Base-by-base conservation (phyloP, 2,797 vertebrate species). In the Dendrocincla tyrannina region DNA sequence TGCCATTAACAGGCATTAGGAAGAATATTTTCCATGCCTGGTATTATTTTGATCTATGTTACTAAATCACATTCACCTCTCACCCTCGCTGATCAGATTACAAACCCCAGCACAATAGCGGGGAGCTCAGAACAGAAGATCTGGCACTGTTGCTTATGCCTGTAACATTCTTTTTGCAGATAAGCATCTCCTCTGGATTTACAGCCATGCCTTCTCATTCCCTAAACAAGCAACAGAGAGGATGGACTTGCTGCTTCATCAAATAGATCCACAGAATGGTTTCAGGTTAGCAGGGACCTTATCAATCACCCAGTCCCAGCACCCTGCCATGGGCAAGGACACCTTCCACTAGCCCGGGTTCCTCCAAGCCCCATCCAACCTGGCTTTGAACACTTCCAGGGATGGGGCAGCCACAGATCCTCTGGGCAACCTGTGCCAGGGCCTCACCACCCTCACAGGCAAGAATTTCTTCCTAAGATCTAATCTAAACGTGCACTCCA, bases 341-440 rank as follows among this genome's bases (percentile, higher is more conserved):
- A 62, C 5, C 2, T 82, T 7, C 22, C 55, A 7, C 27, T 32
- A 1, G 18, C 4, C 7, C 49, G 62, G 15, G 7, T 1, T 37
- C 5, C 41, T 62, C 32, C 27, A 30, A 89, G 25, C 25, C 22
- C 14, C 6, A 2, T 42, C 55, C 55, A 75, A 3, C 55, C 55
- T 20, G 25, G 41, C 35, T 41, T n/a, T 11, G 53, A 11, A 24
- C 33, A 20, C 22, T 47, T 16, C 6, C 32, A 88, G 55, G 20
- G 7, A 33, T 46, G 30, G 19, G 7, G 7, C 33, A 81, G 12
- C 11, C 17, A 55, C 14, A 60, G 30, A 15, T 68, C 3, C 41
- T 27, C 47, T 24, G 30, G 16, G 30, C 15, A 60, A 0, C 22
- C 25, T 53, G 30, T 75, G 32, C 47, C 2, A 47, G 33, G 5